Evolutionary conservation across 2,888 invertebrate genomes (phyloP).

Genomic region (Diarsia dahlii): DNA sequence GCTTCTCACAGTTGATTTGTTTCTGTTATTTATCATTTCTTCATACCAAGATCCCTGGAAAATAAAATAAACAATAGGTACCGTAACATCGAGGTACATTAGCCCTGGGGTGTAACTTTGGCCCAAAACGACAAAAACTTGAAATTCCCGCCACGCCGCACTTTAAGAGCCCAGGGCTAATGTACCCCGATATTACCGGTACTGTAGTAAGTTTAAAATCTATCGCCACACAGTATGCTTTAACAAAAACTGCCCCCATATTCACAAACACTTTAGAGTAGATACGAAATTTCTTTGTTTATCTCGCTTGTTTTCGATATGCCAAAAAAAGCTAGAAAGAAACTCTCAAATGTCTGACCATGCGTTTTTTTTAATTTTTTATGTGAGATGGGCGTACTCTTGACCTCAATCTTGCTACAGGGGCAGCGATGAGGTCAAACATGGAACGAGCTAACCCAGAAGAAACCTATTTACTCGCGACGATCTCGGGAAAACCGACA

Average conservation of each 20-base stretch:
- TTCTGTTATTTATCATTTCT: constrained; percentile 99
- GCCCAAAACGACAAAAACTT: too few relatives aligned
- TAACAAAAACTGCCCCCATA: not conserved
- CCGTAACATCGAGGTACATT: too few relatives aligned
- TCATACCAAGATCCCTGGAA: constrained; percentile 98
- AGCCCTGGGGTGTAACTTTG: too few relatives aligned
- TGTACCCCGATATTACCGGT: too few relatives aligned
- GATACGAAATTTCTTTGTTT: not conserved
- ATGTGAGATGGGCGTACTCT: too few relatives aligned
- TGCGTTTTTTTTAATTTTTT: not conserved
- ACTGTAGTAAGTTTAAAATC: not conserved
- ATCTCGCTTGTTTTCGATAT: not conserved
- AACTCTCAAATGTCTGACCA: not conserved
- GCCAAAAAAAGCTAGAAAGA: not conserved
- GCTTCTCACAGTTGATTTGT: constrained; percentile 98
- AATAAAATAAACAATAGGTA: not conserved
- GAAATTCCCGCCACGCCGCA: too few relatives aligned
- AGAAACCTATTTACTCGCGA: too few relatives aligned
- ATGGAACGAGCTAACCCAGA: too few relatives aligned
- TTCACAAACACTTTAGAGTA: not conserved
- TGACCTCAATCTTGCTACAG: too few relatives aligned
- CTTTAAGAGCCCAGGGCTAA: too few relatives aligned
- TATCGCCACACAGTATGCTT: not conserved
- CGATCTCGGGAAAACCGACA: too few relatives aligned
- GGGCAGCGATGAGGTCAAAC: too few relatives aligned